phyloP scores from a whole-genome alignment of 2,113 vertebrate species.

The Heloderma charlesbogerti region DNA sequence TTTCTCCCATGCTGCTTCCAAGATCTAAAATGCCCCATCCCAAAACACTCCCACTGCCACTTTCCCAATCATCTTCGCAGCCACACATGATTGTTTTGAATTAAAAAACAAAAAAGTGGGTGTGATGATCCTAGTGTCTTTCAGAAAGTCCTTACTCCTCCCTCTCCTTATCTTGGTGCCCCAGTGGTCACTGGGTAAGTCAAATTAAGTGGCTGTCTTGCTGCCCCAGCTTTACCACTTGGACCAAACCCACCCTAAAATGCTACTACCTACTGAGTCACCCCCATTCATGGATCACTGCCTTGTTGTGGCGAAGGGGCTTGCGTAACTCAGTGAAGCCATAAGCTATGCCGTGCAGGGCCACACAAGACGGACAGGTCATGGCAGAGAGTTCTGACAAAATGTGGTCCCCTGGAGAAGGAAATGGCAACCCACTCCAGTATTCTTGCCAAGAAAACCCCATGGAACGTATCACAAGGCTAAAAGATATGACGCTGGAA shows the following conservation, averaged over 20 bases:
- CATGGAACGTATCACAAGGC: no score
- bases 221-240: neutral
- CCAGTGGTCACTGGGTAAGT: neutral
- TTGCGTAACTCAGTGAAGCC: no score
- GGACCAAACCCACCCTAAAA: neutral
- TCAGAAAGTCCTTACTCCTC: neutral
- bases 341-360: no score
- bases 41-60: neutral
- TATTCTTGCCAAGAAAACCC: no score
- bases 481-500: no score
- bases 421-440: no score
- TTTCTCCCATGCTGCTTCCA: neutral
- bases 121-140: neutral
- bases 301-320: no score
- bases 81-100: neutral
- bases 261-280: neutral
- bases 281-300: no score
- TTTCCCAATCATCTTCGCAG: neutral
- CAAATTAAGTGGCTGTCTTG: neutral
- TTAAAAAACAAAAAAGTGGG: no score
- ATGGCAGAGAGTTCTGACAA: no score
- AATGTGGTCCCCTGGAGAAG: no score
- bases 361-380: no score
- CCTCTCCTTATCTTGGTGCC: neutral
- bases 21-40: neutral